These are phyloP conservation scores for Arge pagana DNA, from an alignment of 2,888 invertebrate genomes.

Conservation along the genomic window DNA sequence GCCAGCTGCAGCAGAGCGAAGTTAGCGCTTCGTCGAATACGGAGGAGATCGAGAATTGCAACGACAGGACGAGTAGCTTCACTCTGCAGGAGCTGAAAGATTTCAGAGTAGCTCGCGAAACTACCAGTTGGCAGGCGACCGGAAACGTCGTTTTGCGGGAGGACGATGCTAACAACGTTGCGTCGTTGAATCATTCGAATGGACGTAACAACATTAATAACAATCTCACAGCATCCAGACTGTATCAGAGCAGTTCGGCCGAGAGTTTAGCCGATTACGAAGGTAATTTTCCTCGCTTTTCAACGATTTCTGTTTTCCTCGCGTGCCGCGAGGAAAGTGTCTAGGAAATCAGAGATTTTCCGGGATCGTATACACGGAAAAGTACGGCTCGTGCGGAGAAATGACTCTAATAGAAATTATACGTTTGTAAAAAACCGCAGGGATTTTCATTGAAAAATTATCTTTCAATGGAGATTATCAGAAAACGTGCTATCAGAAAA, in stretches of 20 bases:
- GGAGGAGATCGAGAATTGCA: conserved; percentile 41
- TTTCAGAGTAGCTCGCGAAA: conserved; percentile 47
- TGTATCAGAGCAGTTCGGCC: conserved; percentile 57
- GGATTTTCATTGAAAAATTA: no score
- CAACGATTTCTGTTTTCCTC: no score
- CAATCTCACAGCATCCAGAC: conserved; percentile 41
- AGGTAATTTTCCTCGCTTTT: no score
- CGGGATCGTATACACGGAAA: no score
- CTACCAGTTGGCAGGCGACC: conserved; percentile 31
- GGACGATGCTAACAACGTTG: conserved; percentile 44
- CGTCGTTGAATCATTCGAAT: conserved; percentile 27
- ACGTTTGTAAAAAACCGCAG: no score
- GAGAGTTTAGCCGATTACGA: conserved; percentile 63
- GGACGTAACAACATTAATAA: conserved; percentile 42
- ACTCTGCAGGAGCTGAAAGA: conserved; percentile 35
- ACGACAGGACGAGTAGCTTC: conserved; percentile 26
- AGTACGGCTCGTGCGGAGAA: no score
- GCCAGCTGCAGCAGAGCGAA: conserved; percentile 45
- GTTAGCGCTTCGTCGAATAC: conserved; percentile 33
- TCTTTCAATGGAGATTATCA: no score
- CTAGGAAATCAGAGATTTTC: no score
- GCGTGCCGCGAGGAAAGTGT: no score
- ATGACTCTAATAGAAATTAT: no score
- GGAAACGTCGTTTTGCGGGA: conserved; percentile 51
- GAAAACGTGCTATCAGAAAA: no score